These are phyloP conservation scores for Cinara cedri DNA, from an alignment of 2,888 invertebrate genomes.

Conservation along the genomic window DNA sequence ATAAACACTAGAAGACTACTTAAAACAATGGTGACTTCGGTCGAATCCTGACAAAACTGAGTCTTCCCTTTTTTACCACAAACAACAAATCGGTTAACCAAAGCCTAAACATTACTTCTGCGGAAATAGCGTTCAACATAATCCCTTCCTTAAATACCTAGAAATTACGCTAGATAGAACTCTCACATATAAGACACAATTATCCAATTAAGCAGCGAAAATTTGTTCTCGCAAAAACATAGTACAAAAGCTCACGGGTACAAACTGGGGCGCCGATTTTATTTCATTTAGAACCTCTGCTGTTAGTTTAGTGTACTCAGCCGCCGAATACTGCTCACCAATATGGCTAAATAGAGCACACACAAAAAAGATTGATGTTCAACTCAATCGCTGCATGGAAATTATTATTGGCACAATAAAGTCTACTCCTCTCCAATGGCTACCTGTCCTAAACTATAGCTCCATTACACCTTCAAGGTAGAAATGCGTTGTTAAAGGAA, in stretches of 20 bases:
- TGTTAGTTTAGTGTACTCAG: neutral
- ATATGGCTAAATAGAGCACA: too few species aligned
- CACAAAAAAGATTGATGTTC: too few species aligned
- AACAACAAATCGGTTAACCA: neutral
- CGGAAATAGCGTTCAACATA: neutral
- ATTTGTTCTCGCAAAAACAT: neutral
- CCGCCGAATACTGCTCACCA: too few species aligned
- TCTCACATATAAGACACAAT: too few species aligned
- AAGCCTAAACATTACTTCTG: neutral
- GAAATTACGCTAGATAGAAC: too few species aligned
- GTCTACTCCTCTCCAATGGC: too few species aligned
- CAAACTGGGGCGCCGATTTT: neutral
- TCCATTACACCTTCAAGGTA: too few species aligned
- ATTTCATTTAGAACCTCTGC: neutral
- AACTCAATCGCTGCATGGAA: too few species aligned
- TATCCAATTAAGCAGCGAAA: neutral
- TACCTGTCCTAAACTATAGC: too few species aligned
- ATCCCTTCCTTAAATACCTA: too few species aligned
- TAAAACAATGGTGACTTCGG: neutral
- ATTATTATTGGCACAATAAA: too few species aligned
- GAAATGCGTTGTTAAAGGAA: too few species aligned
- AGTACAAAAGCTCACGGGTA: neutral
- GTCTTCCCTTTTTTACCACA: neutral
- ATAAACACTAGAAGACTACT: neutral
- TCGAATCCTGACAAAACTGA: conserved; percentile 8